Evolutionary conservation across 37 sponge, comb jelly and placozoan genomes (phyloP), one percentile per base, ranked within the genome.

Genomic region (Aplysina aerophoba): DNA sequence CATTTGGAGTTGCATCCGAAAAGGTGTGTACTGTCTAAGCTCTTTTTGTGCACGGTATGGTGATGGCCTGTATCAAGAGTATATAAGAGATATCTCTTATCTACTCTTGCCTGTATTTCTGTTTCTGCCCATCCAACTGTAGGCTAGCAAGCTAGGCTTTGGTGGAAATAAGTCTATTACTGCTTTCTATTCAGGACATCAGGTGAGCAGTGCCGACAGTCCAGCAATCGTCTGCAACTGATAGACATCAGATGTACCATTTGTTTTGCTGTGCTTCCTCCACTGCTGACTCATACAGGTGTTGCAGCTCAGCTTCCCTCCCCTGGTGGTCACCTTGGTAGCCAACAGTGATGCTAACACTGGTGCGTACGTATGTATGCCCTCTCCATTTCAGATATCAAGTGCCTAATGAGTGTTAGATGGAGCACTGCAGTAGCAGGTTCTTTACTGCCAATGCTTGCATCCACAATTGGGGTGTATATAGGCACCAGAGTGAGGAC

Each of bases 1-100:
- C 88, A 0, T 93, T 93, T 80, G 87, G 91, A 38, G 82, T 93
- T 28, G 90, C 91, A 19, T 90, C 84, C 71, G 94, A 93, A 59
- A 90, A 93, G 90, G 93, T 93, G 27, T 34, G 68, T 69, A n/a
- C 25, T 19, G 22, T 25, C 56, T 30, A 55, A 36, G 38, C 22
- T 1, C 58, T 19, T 34, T 44, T 36, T 24, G 13, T 19, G 6
- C 33, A 36, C 22, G 24, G 13, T n/a, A 41, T 30, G 21, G 21
- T n/a, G n/a, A n/a, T n/a, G n/a, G n/a, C n/a, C n/a, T n/a, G n/a
- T n/a, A n/a, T n/a, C n/a, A n/a, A n/a, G n/a, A n/a, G n/a, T n/a
- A n/a, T n/a, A n/a, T n/a, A n/a, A n/a, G n/a, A n/a, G n/a, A n/a
- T n/a, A n/a, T n/a, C n/a, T n/a, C n/a, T n/a, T n/a, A n/a, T n/a